A percentile compares a stretch with the other conserved stretches of the same genome.
Evolutionary conservation across 1,140 invertebrate genomes (phyloP).

Genomic region (Cotesia vestalis): DNA sequence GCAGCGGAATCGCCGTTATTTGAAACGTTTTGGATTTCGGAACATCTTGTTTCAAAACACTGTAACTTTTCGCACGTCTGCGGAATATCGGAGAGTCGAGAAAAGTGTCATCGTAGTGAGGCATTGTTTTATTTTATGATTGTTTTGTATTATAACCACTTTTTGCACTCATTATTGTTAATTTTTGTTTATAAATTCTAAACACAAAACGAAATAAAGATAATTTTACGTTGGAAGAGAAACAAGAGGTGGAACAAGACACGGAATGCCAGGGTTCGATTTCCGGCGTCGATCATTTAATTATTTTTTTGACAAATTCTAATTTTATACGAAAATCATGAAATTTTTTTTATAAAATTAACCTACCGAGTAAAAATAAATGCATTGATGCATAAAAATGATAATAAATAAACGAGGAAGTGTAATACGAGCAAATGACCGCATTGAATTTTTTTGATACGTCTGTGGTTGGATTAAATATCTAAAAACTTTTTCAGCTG

Average conservation of each 20-base stretch:
- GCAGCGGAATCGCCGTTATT: slow-evolving; percentile 57
- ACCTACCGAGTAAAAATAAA: too few species aligned
- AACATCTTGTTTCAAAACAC: slow-evolving; percentile 57
- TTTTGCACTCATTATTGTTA: slow-evolving; percentile 1
- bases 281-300: too few species aligned
- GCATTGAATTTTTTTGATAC: too few species aligned
- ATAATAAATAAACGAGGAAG: slow-evolving; percentile 22
- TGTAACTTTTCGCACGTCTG: slow-evolving; percentile 62
- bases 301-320: too few species aligned
- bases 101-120: slow-evolving; percentile 63
- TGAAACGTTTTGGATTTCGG: slow-evolving; percentile 60
- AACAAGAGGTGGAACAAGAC: too few species aligned
- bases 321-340: too few species aligned
- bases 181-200: not conserved
- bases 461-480: too few species aligned
- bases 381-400: not conserved
- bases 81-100: slow-evolving; percentile 61
- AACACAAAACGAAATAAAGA: too few species aligned
- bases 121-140: slow-evolving; percentile 49
- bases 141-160: not conserved
- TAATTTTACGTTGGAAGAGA: too few species aligned
- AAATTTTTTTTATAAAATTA: too few species aligned
- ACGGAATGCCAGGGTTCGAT: too few species aligned
- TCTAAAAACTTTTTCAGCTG: too few species aligned
- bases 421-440: slow-evolving; percentile 2